Conservation (phyloP, 35 echinoderm and acorn worm genomes). For the Acanthaster planci region DNA sequence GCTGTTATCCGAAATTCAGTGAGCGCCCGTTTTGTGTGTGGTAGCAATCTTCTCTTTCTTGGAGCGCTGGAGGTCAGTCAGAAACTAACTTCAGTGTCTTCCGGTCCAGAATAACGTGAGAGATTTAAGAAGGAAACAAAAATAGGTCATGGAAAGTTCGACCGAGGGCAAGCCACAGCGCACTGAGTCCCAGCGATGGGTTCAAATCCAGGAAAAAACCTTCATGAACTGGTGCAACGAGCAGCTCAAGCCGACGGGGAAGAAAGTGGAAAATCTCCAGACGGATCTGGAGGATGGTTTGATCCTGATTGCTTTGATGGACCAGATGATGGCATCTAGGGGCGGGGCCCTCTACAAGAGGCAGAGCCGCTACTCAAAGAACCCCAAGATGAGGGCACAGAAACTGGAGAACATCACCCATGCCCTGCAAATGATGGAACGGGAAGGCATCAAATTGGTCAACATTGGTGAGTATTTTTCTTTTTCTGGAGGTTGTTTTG, state of each 20-base stretch:
- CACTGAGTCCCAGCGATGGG: conserved; percentile 37
- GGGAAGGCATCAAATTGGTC: conserved; percentile 74
- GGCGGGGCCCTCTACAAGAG: conserved; percentile 64
- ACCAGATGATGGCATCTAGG: conserved; percentile 45
- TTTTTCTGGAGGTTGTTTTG: too few species aligned
- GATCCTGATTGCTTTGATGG: conserved; percentile 72
- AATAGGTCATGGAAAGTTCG: too few species aligned
- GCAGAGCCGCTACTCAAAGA: conserved; percentile 67
- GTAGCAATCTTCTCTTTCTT: too few species aligned
- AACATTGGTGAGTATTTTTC: conserved; percentile 89
- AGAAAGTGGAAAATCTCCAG: conserved; percentile 57
- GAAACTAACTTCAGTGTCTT: too few species aligned
- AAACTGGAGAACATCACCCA: conserved; percentile 85
- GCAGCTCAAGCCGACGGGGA: conserved; percentile 64
- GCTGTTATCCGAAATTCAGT: too few species aligned
- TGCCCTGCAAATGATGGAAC: conserved; percentile 71
- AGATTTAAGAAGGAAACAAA: too few species aligned
- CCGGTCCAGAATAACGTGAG: too few species aligned
- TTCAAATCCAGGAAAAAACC: conserved; percentile 92
- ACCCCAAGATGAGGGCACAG: conserved; percentile 81
- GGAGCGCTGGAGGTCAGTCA: too few species aligned
- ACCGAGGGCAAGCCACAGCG: neutral
- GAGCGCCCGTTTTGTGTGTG: too few species aligned
- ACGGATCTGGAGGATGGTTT: conserved; percentile 78
- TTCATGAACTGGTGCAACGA: conserved; percentile 97